Base-by-base conservation (phyloP, 2,888 invertebrate species). In the Euclidia mi region DNA sequence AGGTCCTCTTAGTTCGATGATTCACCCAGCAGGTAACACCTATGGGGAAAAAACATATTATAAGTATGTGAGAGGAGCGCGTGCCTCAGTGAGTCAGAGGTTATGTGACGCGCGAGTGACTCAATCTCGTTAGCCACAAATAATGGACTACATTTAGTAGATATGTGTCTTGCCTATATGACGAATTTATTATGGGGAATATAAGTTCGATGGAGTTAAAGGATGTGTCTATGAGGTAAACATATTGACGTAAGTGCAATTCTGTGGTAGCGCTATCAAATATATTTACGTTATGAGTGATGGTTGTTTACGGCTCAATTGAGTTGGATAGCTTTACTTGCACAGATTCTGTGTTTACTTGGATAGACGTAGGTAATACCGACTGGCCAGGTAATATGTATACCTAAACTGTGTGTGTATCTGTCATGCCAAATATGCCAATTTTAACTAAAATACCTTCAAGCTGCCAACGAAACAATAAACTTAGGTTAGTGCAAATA, bases 11-110 rank as follows among this genome's bases (percentile, higher is more conserved):
- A 56, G 63, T 64, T 71, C 73, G 87, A 79, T 91, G 89, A 90
- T 77, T 90, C 89, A 89, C 79, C 58, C 58, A 65, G 62, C 84
- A 83, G 87, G 84, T 82, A 81, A 77, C 84, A 91, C 84, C 91
- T 92, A 86, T 83, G 86, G 86, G 76, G 78, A 88, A 88, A 89
- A 82, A 88, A 88, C 81, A 72, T 80, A 29, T 29, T 38, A 15
- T 17, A 35, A 20, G 20, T 44, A 78, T 76, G 76, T 74, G 76
- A 84, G 78, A 84, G 76, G 79, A 82, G 74, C 80, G 85, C 81
- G 77, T 81, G 79, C 76, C 80, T 76, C 25, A 48, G 69, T 82
- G 86, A 87, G 56, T 84, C 84, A 83, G 71, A 61, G 42, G 62
- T 68, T 63, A 64, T 51, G 62, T 78, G 78, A 78, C 71, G 74